These are phyloP conservation scores for Turdus rufiventris DNA, from an alignment of 2,113 vertebrate species.

Conservation along the genomic window DNA sequence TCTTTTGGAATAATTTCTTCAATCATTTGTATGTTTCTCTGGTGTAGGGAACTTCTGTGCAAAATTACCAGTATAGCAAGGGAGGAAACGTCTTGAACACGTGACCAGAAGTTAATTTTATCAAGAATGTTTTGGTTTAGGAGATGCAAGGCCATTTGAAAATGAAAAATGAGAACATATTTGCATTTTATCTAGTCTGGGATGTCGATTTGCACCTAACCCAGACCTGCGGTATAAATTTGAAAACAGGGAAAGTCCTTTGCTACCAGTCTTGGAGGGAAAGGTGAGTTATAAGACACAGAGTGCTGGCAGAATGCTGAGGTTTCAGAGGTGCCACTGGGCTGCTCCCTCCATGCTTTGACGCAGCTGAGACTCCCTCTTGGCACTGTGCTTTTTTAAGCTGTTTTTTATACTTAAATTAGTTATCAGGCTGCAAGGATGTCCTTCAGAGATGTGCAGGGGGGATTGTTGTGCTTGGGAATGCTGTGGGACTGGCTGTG, in stretches of 20 bases:
- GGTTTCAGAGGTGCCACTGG: neutral
- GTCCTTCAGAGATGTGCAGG: neutral
- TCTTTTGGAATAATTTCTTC: neutral
- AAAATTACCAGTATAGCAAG: neutral
- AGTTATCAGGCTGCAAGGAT: neutral
- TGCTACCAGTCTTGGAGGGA: neutral
- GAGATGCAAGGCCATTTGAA: neutral
- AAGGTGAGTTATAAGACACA: neutral
- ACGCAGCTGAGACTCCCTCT: neutral
- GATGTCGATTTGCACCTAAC: neutral
- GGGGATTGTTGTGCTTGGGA: neutral
- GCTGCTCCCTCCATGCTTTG: neutral
- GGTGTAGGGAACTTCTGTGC: neutral
- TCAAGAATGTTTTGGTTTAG: neutral
- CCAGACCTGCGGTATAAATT: neutral
- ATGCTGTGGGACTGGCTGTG: neutral
- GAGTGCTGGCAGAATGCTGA: accelerated
- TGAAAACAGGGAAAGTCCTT: neutral
- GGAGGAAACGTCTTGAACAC: neutral
- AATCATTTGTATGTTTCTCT: neutral
- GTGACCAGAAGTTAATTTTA: neutral
- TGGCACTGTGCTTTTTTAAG: neutral
- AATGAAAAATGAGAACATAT: neutral
- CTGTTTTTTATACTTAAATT: neutral
- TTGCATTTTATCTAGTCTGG: neutral